These are phyloP conservation scores for Nannoperca australis DNA, from an alignment of 2,797 vertebrate species.

Conservation along the genomic window DNA sequence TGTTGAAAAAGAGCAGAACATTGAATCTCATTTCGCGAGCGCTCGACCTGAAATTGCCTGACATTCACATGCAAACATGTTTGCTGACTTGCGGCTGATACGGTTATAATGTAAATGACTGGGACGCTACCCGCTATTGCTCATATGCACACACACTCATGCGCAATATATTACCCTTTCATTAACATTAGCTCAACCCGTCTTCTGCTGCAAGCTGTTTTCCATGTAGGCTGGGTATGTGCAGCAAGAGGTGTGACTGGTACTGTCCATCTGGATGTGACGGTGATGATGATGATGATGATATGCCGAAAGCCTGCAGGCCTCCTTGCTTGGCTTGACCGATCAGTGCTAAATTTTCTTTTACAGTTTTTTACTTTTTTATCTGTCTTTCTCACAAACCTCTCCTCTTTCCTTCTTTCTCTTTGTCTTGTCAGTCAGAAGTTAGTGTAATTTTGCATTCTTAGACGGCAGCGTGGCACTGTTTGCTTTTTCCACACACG, in stretches of 20 bases:
- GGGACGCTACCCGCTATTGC: not conserved
- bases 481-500: not conserved
- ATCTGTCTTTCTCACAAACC: not conserved
- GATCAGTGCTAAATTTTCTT: not conserved
- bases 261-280: slow-evolving; percentile 54
- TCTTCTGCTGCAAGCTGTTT: slow-evolving; percentile 26
- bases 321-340: slow-evolving; percentile 18
- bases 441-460: slow-evolving; percentile 7
- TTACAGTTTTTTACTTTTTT: not conserved
- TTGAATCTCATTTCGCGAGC: slow-evolving; percentile 58
- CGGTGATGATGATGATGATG: slow-evolving; percentile 15
- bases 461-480: not conserved
- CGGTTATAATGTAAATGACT: slow-evolving; percentile 63
- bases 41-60: slow-evolving; percentile 67
- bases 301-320: slow-evolving; percentile 38
- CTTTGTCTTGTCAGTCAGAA: slow-evolving; percentile 7
- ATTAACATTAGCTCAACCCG: not conserved
- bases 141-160: not conserved
- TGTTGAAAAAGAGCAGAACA: slow-evolving; percentile 56
- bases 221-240: slow-evolving; percentile 8
- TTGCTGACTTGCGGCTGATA: slow-evolving; percentile 54
- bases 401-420: slow-evolving; percentile 2
- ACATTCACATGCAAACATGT: slow-evolving; percentile 67
- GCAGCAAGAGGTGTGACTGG: not conserved
- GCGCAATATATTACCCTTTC: slow-evolving; percentile 4